Conservation (phyloP, 1,140 invertebrate species). For the Propsilocerus akamusi region DNA sequence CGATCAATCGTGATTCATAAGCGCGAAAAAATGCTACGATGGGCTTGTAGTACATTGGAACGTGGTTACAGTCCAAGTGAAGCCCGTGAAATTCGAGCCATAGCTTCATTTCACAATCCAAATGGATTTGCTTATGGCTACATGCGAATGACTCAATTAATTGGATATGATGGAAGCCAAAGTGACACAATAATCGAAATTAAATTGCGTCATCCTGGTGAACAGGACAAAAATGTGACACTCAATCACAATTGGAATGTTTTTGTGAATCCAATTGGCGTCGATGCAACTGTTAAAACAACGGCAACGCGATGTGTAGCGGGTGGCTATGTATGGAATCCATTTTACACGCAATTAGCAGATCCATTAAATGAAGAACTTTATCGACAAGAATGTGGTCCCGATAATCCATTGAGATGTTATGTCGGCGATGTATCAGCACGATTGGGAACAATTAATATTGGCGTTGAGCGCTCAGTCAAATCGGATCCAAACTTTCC, state of each 20-base stretch:
- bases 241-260: constrained; percentile 79
- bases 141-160: constrained; percentile 70
- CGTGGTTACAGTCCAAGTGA: constrained; percentile 71
- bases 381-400: constrained; percentile 70
- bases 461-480: constrained; percentile 58
- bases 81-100: constrained; percentile 63
- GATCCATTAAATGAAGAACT: constrained; percentile 72
- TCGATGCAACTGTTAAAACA: constrained; percentile 69
- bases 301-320: constrained; percentile 68
- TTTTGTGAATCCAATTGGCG: constrained; percentile 83
- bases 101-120: constrained; percentile 85
- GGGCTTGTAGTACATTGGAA: constrained; percentile 70
- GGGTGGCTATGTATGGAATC: constrained; percentile 84
- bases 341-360: constrained; percentile 74
- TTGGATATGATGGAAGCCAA: constrained; percentile 66
- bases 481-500: constrained; percentile 78
- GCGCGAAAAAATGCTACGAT: constrained; percentile 39
- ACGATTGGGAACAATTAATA: constrained; percentile 61
- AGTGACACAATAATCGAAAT: constrained; percentile 82
- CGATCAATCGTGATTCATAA: constrained; percentile 75
- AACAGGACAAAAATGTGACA: constrained; percentile 64
- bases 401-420: constrained; percentile 72
- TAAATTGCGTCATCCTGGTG: constrained; percentile 66
- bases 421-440: constrained; percentile 84
- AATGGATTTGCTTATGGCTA: constrained; percentile 71